A percentile compares a stretch with the other conserved stretches of the same genome.
Conservation (phyloP, 2,888 invertebrate species). For the Nysson spinosus region DNA sequence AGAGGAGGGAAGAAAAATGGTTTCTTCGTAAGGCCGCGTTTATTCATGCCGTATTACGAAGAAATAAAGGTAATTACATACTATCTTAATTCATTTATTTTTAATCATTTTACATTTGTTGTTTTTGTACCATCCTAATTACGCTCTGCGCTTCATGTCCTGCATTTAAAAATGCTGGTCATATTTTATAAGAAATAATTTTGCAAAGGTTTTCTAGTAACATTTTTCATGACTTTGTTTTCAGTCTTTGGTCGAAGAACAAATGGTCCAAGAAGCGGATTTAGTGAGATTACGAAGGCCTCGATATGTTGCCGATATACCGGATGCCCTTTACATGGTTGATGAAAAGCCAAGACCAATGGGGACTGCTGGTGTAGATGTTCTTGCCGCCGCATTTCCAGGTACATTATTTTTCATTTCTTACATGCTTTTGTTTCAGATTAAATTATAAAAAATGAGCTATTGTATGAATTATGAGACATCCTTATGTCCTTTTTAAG, state of each 20-base stretch:
- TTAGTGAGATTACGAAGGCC: constrained; percentile 83
- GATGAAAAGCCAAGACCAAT: constrained; percentile 80
- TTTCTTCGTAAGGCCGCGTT: constrained; percentile 88
- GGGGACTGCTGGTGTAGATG: constrained; percentile 81
- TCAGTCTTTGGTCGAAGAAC: constrained; percentile 89
- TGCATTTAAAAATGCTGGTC: no score
- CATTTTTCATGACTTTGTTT: neutral
- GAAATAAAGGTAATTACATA: constrained; percentile 86
- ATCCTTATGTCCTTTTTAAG: constrained; percentile 70
- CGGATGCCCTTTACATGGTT: constrained; percentile 95
- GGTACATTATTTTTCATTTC: constrained; percentile 63
- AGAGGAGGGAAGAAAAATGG: constrained; percentile 85
- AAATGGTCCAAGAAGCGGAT: constrained; percentile 88
- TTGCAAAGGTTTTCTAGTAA: neutral
- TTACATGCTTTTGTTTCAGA: neutral
- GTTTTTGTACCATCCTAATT: no score
- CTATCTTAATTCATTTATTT: neutral
- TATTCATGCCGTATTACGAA: constrained; percentile 96
- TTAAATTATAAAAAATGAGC: no score
- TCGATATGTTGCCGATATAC: constrained; percentile 89
- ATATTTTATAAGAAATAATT: no score
- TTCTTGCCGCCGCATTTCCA: constrained; percentile 83
- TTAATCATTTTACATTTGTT: neutral
- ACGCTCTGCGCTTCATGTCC: no score
- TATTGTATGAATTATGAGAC: neutral